Evolutionary conservation across 2,113 vertebrate species (phyloP), one percentile per base, ranked within the genome.

Genomic region (Microcebus jonahi): DNA sequence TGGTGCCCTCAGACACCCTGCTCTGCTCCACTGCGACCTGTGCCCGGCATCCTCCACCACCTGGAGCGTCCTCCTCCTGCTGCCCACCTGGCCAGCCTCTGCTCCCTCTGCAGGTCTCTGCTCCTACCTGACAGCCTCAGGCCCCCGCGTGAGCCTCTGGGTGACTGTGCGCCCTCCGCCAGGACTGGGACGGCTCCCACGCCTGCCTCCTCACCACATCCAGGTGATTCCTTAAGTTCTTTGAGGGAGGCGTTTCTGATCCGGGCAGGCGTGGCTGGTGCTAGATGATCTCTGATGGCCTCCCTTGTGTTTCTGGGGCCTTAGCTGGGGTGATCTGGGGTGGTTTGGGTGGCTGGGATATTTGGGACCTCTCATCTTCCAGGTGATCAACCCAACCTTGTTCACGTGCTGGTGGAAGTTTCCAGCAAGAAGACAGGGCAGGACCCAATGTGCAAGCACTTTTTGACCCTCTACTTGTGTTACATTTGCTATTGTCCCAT

Each of bases 1-100:
- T 3, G 5, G 25, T 14, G 11, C 8, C n/a, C 11, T 61, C 3
- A 5, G 8, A 6, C 5, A 11, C 23, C 36, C 6, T 0, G 4
- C n/a, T 42, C 36, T 21, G 29, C 36, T 48, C 31, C 57, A 8
- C 3, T 5, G 15, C 57, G 59, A 3, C 63, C 59, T 25, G 25
- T 5, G 3, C 65, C 17, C 83, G n/a, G 14, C 29, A 8, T 25
- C 18, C 17, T 20, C 70, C 8, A 36, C 1, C 13, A 17, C 23
- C 42, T 18, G 48, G 70, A 57, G 4, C 10, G 15, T 23, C 17
- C 45, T 25, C 25, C 13, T 31, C 42, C 75, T 31, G 6, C 59
- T n/a, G 8, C 57, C 2, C 13, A 12, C 67, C 42, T 39, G 5
- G 2, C 10, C 31, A 25, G 63, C 0, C 2, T n/a, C 53, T n/a